phyloP scores from a whole-genome alignment of 2,113 vertebrate genomes.

The Charadrius vociferus region DNA sequence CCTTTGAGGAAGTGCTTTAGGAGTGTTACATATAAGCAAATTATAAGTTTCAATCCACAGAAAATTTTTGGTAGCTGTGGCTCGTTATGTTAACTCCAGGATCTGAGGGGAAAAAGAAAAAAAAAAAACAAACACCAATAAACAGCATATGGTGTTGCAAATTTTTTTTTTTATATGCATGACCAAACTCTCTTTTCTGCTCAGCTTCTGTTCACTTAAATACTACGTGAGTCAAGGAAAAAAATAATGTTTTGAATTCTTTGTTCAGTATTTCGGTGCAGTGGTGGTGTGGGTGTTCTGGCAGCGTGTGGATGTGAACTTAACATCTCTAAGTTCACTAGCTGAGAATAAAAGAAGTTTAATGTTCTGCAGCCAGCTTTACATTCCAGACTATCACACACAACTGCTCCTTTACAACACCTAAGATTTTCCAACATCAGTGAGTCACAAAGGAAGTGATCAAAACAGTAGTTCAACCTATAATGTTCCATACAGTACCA shows the following conservation, averaged over 20 bases:
- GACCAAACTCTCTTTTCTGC: not conserved
- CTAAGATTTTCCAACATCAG: not conserved
- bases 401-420: rapidly evolving
- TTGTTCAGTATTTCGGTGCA: not conserved
- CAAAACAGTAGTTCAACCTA: not conserved
- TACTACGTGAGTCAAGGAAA: not conserved
- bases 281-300: not conserved
- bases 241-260: not conserved
- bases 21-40: not conserved
- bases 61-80: not conserved
- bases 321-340: not conserved
- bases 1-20: not conserved
- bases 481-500: not conserved
- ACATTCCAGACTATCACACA: not conserved
- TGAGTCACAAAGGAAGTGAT: not conserved
- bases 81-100: not conserved
- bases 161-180: not conserved
- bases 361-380: not conserved
- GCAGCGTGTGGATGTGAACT: not conserved
- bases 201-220: not conserved
- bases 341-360: not conserved
- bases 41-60: not conserved
- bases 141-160: not conserved
- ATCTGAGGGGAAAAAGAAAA: rapidly evolving
- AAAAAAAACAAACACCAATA: not conserved